Base-by-base conservation (phyloP, 1,140 invertebrate species). In the Plectrocnemia conspersa region DNA sequence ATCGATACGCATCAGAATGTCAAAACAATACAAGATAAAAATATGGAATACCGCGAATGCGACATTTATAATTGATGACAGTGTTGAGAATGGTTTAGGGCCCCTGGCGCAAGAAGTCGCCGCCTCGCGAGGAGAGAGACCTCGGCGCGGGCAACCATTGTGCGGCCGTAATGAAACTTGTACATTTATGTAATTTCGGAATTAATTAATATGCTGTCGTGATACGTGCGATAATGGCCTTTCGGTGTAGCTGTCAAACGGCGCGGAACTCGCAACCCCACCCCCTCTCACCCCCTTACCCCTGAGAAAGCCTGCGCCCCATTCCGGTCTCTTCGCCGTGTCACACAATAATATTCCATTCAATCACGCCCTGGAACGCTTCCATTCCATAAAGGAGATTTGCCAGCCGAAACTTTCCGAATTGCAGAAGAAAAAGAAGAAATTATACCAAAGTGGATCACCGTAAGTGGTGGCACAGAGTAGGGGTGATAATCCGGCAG, bases 141-240 rank as follows among this genome's bases (percentile, higher is more conserved):
- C 2, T 18, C 47, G 29, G 24, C 46, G n/a, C n/a, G 41, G 41
- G 35, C 41, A 15, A 45, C 59, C 59, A 61, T 61, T 61, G 59
- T 61, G 46, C 54, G 45, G 36, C 50, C 59, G 46, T 61, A 61
- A 61, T 61, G 59, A 61, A 61, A 61, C 59, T 61, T 52, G 48
- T 61, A 61, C 59, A 61, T 61, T 61, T 61, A 61, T 58, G 54
- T 61, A 58, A 61, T 61, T 61, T 61, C 52, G 41, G 59, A 57
- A 57, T 61, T 61, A 61, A 61, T 61, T 61, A 61, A 61, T 61
- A 61, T 61, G 59, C 59, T 52, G 59, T 57, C 59, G 55, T 54
- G 54, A 58, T 61, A 54, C 55, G 55, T 41, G 47, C 55, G 59
- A 61, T 61, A 61, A 61, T 61, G 59, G 59, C 47, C 47, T 54